Evolutionary conservation across 2,888 invertebrate genomes (phyloP).

Genomic region (Helleia helle): DNA sequence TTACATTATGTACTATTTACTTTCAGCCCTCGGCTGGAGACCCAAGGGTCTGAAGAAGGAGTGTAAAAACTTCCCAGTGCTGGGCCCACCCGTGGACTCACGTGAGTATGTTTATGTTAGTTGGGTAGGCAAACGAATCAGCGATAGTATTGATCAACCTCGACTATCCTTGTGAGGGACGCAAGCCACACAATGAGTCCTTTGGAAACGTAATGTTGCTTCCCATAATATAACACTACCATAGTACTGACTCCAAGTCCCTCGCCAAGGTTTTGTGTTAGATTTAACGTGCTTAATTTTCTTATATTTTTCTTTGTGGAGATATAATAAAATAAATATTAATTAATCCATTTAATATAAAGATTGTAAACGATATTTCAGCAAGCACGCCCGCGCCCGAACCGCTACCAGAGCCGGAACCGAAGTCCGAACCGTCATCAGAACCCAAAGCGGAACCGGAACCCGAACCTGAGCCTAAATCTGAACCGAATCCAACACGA

Average conservation of each 20-base stretch:
- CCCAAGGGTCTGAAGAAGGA: conserved; percentile 81
- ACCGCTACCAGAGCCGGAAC: conserved; percentile 24
- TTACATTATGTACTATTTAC: conserved; percentile 10
- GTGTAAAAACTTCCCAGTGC: conserved; percentile 86
- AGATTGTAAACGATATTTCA: conserved; percentile 18
- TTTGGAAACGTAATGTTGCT: too few relatives aligned
- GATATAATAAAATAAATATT: too few relatives aligned
- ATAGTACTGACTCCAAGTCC: too few relatives aligned
- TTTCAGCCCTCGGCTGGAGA: conserved; percentile 91
- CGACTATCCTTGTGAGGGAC: too few relatives aligned
- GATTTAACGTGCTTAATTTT: too few relatives aligned
- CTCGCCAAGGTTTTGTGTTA: too few relatives aligned
- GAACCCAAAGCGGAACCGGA: conserved; percentile 30
- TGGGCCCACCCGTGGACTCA: conserved; percentile 46
- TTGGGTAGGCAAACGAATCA: too few relatives aligned
- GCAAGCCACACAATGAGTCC: too few relatives aligned
- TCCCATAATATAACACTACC: too few relatives aligned
- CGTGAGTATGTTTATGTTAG: conserved; percentile 45
- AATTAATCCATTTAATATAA: too few relatives aligned
- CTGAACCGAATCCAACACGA: conserved; percentile 32
- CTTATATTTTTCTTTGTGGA: too few relatives aligned
- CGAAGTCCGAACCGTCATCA: conserved; percentile 27
- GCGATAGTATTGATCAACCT: too few relatives aligned
- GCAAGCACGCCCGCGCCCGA: conserved; percentile 40
- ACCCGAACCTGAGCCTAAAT: conserved; percentile 34